These are phyloP conservation scores for Ptychadena robeensis DNA, from an alignment of 2,797 vertebrate genomes.

Conservation along the genomic window DNA sequence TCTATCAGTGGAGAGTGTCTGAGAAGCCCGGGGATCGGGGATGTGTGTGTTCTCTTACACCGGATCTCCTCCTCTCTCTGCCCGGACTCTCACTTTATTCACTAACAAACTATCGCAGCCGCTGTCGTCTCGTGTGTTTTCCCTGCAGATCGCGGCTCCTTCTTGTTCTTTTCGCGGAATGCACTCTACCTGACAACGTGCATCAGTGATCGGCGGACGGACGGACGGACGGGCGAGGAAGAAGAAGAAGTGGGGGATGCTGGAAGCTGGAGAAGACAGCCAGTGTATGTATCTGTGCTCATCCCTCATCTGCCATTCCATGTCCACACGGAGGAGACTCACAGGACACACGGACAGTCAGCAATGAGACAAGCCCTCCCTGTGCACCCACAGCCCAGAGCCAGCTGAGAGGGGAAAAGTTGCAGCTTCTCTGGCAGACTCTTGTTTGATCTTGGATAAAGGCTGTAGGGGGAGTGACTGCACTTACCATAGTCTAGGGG, in stretches of 20 bases:
- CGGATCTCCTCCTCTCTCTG: slow-evolving; percentile 84
- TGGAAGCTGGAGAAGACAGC: slow-evolving; percentile 88
- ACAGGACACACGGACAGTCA: slow-evolving; percentile 76
- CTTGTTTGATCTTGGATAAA: slow-evolving; percentile 75
- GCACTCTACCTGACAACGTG: slow-evolving; percentile 67
- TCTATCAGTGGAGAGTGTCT: slow-evolving; percentile 99
- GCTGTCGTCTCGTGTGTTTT: slow-evolving; percentile 54
- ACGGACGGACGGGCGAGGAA: too few relatives aligned
- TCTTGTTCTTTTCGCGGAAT: slow-evolving; percentile 39
- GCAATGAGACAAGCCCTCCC: slow-evolving; percentile 69
- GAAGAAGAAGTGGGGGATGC: slow-evolving; percentile 84
- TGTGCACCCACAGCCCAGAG: slow-evolving; percentile 73
- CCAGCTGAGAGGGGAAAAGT: slow-evolving; percentile 78
- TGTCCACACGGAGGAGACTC: slow-evolving; percentile 72
- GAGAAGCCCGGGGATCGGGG: slow-evolving; percentile 92
- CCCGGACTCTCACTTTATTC: slow-evolving; percentile 78
- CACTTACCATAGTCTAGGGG: slow-evolving; percentile 74
- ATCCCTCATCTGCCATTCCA: slow-evolving; percentile 78
- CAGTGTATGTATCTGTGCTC: slow-evolving; percentile 76
- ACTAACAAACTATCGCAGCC: slow-evolving; percentile 44
- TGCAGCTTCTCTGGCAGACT: slow-evolving; percentile 78
- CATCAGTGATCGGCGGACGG: slow-evolving; percentile 72
- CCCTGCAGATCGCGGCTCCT: slow-evolving; percentile 70
- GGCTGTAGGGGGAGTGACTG: slow-evolving; percentile 78
- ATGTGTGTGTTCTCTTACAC: slow-evolving; percentile 88